phyloP scores from a whole-genome alignment of 2,888 invertebrate genomes.

The Holacanthella duospinosa region DNA sequence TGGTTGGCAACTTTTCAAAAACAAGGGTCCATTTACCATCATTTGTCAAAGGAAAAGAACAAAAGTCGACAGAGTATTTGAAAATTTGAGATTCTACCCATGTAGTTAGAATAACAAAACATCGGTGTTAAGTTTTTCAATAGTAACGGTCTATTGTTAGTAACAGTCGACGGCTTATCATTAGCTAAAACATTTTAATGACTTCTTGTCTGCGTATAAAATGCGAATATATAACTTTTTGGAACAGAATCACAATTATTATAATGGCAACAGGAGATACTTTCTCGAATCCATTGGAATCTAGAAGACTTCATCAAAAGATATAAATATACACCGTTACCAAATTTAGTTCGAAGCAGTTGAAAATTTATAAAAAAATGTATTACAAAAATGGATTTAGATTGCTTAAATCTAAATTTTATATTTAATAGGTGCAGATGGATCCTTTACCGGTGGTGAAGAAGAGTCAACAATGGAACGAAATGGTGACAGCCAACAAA shows the following conservation, averaged over 20 bases:
- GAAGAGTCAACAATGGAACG: slow-evolving; percentile 34
- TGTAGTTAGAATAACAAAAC: too few species aligned
- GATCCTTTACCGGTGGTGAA: slow-evolving; percentile 35
- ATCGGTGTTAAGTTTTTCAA: neutral
- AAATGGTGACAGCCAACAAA: slow-evolving; percentile 25
- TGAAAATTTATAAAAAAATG: neutral
- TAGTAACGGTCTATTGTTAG: neutral
- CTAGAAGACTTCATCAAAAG: neutral
- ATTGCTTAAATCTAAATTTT: slow-evolving; percentile 9
- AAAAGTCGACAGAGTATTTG: neutral
- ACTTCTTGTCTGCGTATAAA: neutral
- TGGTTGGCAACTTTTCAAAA: neutral
- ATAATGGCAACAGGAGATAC: too few species aligned
- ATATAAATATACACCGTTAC: neutral
- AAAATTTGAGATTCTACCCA: neutral
- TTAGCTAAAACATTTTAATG: neutral
- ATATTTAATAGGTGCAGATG: slow-evolving; percentile 31
- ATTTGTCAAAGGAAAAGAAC: neutral
- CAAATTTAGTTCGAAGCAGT: neutral
- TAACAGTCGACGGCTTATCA: neutral
- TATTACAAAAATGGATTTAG: neutral
- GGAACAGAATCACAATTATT: neutral
- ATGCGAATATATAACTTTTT: neutral
- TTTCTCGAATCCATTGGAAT: neutral
- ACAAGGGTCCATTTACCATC: neutral